phyloP scores from a whole-genome alignment of 2,888 invertebrate genomes.

The Cybosia mesomella region DNA sequence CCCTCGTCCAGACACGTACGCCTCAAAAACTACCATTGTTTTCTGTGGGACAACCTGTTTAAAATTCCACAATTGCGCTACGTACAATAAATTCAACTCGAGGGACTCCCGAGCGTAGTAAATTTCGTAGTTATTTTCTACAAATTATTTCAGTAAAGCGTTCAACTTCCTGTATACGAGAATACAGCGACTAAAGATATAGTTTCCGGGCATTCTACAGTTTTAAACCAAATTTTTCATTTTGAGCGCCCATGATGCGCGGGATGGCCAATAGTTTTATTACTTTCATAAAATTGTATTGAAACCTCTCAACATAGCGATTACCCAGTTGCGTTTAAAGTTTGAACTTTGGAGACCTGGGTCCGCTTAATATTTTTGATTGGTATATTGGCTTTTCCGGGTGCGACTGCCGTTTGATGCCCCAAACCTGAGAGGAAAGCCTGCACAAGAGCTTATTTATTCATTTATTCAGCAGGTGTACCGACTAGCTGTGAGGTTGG shows the following conservation, averaged over 20 bases:
- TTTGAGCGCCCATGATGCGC: slow-evolving; percentile 41
- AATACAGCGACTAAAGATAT: slow-evolving; percentile 31
- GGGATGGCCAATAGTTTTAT: slow-evolving; percentile 30
- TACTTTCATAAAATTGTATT: slow-evolving; percentile 15
- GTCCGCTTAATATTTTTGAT: no score
- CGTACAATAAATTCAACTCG: slow-evolving; percentile 79
- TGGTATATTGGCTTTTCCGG: no score
- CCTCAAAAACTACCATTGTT: slow-evolving; percentile 58
- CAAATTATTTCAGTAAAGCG: slow-evolving; percentile 76
- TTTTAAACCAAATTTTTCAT: slow-evolving; percentile 33
- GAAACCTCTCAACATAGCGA: neutral
- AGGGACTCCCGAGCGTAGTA: slow-evolving; percentile 67
- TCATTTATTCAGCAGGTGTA: no score
- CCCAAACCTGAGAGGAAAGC: no score
- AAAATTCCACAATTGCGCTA: slow-evolving; percentile 78
- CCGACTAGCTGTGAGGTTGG: no score
- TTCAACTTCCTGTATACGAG: slow-evolving; percentile 43
- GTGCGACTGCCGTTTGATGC: no score
- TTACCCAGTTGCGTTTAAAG: no score
- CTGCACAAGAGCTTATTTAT: no score
- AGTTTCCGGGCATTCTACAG: slow-evolving; percentile 36
- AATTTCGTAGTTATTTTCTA: slow-evolving; percentile 77
- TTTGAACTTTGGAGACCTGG: no score
- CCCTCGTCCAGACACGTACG: slow-evolving; percentile 30
- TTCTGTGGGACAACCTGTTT: slow-evolving; percentile 72